phyloP scores from a whole-genome alignment of 2,113 vertebrate genomes.

The Electrona antarctica region DNA sequence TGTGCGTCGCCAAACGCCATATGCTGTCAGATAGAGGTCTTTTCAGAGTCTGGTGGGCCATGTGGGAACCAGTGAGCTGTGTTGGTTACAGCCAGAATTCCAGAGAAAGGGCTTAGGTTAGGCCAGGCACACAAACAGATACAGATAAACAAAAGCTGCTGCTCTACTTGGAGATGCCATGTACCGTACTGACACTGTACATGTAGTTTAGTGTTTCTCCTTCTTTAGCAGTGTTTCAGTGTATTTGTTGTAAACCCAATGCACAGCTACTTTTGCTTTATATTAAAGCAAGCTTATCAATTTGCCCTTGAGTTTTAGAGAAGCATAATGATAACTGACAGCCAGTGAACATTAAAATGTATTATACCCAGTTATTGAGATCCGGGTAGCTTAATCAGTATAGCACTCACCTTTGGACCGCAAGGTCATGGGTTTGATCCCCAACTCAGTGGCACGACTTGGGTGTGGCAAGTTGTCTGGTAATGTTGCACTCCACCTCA shows the following conservation, averaged over 20 bases:
- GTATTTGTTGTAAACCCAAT: constrained; percentile 43
- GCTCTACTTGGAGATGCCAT: no score
- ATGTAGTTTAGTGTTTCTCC: constrained; percentile 21
- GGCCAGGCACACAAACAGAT: constrained; percentile 54
- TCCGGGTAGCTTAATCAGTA: no score
- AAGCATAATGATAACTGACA: constrained; percentile 57
- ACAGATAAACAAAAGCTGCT: constrained; percentile 40
- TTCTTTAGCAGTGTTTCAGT: constrained; percentile 50
- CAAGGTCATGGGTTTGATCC: no score
- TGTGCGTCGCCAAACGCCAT: constrained; percentile 39
- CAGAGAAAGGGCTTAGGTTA: constrained; percentile 46
- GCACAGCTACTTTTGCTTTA: constrained; percentile 47
- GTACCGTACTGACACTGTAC: no score
- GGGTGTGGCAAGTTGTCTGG: no score
- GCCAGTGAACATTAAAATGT: constrained; percentile 31
- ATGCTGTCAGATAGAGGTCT: constrained; percentile 42
- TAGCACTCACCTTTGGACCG: no score
- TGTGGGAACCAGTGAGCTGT: constrained; percentile 33
- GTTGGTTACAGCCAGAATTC: constrained; percentile 35
- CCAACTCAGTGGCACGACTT: no score
- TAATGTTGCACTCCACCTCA: no score
- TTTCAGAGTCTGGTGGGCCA: constrained; percentile 41
- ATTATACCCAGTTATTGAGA: no score
- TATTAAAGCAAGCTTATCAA: constrained; percentile 54
- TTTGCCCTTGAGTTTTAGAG: constrained; percentile 59